Evolutionary conservation across 2,797 vertebrate genomes (phyloP).

Genomic region (Lagorchestes hirsutus): DNA sequence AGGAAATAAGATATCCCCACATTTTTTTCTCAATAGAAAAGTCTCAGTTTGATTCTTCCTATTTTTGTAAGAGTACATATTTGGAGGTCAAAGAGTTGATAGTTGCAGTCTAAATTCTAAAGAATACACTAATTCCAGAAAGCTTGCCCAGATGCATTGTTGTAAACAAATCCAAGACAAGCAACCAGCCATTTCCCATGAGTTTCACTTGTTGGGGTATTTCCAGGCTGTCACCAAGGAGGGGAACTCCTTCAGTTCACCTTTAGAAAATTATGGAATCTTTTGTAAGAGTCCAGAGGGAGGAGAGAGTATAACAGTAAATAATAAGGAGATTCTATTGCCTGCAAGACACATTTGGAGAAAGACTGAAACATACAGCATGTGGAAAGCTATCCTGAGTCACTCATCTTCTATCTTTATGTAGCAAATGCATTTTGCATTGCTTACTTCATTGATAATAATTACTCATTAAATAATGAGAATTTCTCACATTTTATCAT

Average conservation of each 20-base stretch:
- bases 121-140: neutral
- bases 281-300: neutral
- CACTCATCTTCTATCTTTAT: neutral
- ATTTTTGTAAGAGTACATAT: neutral
- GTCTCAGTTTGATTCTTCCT: neutral
- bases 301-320: slow-evolving; percentile 2
- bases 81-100: neutral
- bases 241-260: slow-evolving; percentile 1
- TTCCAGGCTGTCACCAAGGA: neutral
- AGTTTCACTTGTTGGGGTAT: slow-evolving; percentile 14
- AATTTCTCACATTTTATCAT: neutral
- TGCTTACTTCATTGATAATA: neutral
- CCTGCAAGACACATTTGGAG: neutral
- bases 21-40: neutral
- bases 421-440: neutral
- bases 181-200: slow-evolving; percentile 5
- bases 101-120: neutral
- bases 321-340: neutral
- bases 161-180: neutral
- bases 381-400: neutral
- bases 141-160: neutral
- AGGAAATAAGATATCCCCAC: neutral
- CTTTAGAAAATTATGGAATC: slow-evolving; percentile 21
- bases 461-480: neutral
- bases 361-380: neutral